Base-by-base conservation (phyloP, 2,888 invertebrate genomes). In the Amphipyra tragopoginis region DNA sequence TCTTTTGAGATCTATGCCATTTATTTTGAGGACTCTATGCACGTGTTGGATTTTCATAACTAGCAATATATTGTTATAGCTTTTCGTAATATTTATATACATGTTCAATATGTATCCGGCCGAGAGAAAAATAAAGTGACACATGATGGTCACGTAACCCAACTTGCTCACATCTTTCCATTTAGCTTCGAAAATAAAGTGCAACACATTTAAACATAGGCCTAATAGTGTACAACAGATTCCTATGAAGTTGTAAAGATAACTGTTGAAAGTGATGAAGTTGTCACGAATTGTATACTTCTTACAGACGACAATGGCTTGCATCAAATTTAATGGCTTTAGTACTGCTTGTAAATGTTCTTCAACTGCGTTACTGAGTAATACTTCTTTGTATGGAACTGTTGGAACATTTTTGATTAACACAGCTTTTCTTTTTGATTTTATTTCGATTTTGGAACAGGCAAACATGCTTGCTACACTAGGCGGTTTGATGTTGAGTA, bases 11-110 rank as follows among this genome's bases (percentile, higher is more conserved):
- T 21, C 7, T 2, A 11, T 15, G 5, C 38, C 33, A 3, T 21
- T 39, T 5, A 52, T n/a, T 10, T 65, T 33, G 4, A 65, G 57
- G 8, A 13, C 10, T 34, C 21, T 39, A 15, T 26, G 33, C 11
- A 57, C 7, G 7, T 34, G 5, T 6, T 65, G 66, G 6, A 57
- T 57, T 52, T 14, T 48, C 5, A 15, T 8, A 0, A 52, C 10
- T 26, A 48, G 26, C 1, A 48, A 7, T 0, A 65, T 42, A 5
- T 65, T 65, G 8, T 11, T 39, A 2, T 26, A 2, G 5, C 13
- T 52, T 3, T 65, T 36, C n/a, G 29, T 39, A 10, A 57, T 42
- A 43, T 52, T 65, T 3, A 9, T 29, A 5, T 9, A 48, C 5
- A 5, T 43, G 26, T 52, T 52, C 0, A 50, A n/a, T 1, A 33